Evolutionary conservation across 2,888 invertebrate genomes (phyloP).

Genomic region (Empis stercorea): DNA sequence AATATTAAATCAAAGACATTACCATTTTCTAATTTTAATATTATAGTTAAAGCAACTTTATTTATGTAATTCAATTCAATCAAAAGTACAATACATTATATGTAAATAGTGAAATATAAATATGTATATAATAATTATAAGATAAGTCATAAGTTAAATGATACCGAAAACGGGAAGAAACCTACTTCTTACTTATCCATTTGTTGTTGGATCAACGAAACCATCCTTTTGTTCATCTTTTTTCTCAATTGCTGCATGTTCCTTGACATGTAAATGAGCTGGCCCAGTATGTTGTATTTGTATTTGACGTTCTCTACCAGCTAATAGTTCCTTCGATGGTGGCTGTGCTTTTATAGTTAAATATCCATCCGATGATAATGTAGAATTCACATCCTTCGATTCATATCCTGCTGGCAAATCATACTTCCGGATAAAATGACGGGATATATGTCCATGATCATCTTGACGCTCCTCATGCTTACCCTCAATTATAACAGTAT

Average conservation of each 20-base stretch:
- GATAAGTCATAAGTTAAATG: too few species aligned
- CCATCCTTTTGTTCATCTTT: neutral
- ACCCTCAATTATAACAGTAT: conserved; percentile 51
- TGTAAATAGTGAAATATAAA: too few species aligned
- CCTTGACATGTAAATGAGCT: conserved; percentile 39
- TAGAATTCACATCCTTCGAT: conserved; percentile 56
- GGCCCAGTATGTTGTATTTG: conserved; percentile 51
- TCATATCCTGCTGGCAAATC: conserved; percentile 53
- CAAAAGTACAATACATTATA: too few species aligned
- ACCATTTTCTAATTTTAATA: too few species aligned
- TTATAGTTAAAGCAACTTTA: too few species aligned
- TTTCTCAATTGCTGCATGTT: conserved; percentile 23
- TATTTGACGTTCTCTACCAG: conserved; percentile 40
- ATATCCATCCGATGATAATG: conserved; percentile 62
- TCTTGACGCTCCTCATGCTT: conserved; percentile 77
- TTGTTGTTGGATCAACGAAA: too few species aligned
- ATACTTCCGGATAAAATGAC: conserved; percentile 42
- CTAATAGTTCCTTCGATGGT: conserved; percentile 23
- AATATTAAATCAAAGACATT: too few species aligned
- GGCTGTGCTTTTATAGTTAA: conserved; percentile 54
- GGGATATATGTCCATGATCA: conserved; percentile 70
- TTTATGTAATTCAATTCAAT: too few species aligned
- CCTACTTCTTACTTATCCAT: too few species aligned
- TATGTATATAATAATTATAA: too few species aligned
- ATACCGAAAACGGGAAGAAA: too few species aligned